Base-by-base conservation (phyloP, 2,888 invertebrate genomes). In the Dynastes maya region DNA sequence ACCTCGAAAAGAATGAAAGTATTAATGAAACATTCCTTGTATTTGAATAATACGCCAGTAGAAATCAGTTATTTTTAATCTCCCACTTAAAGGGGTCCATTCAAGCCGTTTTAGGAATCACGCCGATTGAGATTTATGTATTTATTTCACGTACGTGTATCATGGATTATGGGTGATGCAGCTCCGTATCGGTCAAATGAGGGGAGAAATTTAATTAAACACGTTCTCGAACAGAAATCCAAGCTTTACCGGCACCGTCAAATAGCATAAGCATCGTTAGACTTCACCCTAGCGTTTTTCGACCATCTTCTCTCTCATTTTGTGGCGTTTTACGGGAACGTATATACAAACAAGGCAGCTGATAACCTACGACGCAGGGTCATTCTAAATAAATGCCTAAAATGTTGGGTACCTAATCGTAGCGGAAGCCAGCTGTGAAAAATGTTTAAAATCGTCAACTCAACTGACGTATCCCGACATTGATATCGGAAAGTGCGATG, bases 191-290 rank as follows among this genome's bases (percentile, higher is more conserved):
- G 67, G 67, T 68, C 67, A 65, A 68, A 68, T 68, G 67, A 68
- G 49, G 67, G 67, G 49, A 68, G 67, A 68, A 68, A 68, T 68
- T 68, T 68, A 68, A 68, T 68, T 68, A 68, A 49, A 68, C 67
- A 68, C 67, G 67, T 68, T 68, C 67, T 68, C 29, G 49, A 68
- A 68, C 67, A 68, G 67, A 68, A 68, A 68, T 68, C 67, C 67
- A 68, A 68, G 67, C 49, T 68, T 68, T 68, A 49, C 27, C 67
- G 67, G 16, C 49, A 51, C 67, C 67, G 67, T 68, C 67, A 68
- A 68, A 68, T 68, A 49, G 22, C 67, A 8, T 68, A 29, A 49
- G 16, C 49, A 37, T 68, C 49, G 67, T 6, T 68, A n/a, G 45
- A n/a, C 37, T 8, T 68, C 49, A 45, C 65, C 49, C 67, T 22